Base-by-base conservation (phyloP, 2,113 vertebrate species). In the Benitochromis conjunctus region DNA sequence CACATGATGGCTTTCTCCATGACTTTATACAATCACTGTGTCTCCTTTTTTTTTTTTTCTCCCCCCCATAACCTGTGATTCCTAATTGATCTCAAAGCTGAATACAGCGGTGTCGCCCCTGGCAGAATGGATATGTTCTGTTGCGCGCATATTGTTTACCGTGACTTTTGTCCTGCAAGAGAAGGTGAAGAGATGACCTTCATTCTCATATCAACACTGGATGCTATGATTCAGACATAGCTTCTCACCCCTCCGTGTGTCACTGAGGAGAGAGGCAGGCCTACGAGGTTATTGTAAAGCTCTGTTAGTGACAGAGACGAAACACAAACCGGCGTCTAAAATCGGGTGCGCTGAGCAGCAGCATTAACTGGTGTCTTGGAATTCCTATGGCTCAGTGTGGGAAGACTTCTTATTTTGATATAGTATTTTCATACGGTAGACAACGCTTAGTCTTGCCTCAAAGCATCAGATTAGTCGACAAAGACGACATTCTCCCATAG, bases 391-490 rank as follows among this genome's bases (percentile, higher is more conserved):
- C 48, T 41, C 69, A 82, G 54, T 84, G 84, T 87, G 84, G 90
- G 66, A 82, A 77, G 82, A 85, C 64, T 88, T 88, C 38, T 82
- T 79, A 83, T 92, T 92, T 90, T 91, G 71, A 83, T 86, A 90
- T 84, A 66, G 57, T 92, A 87, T 93, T 94, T 95, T 92, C 77
- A 85, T 87, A 87, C 66, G 57, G 86, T 94, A 88, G 89, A 82
- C 55, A 81, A 53, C 41, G 54, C 54, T 86, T 88, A 85, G 90
- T 87, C 69, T 90, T 19, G 77, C 80, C 85, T 87, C 60, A 7
- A 79, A 88, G 66, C 57, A 76, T 86, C 83, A 82, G 57, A 91
- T 77, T 92, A 93, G 86, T 92, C n/a, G 34, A 87, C 64, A 87
- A 90, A 69, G n/a, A 86, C 66, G 80, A 82, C 7, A 66, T 92